Evolutionary conservation across 2,113 vertebrate genomes (phyloP).

Genomic region (Tiliqua scincoides): DNA sequence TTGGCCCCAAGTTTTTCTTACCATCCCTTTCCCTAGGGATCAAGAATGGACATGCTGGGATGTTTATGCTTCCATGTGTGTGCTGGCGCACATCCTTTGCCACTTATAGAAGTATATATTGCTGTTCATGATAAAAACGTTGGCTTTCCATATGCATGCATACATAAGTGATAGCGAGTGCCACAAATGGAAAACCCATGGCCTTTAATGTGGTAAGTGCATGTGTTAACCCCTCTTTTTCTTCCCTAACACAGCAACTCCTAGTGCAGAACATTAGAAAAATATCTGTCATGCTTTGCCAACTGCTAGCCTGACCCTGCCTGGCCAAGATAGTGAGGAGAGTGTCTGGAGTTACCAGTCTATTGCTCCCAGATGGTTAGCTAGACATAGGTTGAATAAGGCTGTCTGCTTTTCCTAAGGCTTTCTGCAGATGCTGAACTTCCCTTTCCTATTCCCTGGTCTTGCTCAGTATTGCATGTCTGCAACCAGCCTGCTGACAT

Average conservation of each 20-base stretch:
- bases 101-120: background rate
- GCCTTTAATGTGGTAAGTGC: too few relatives aligned
- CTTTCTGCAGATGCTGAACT: background rate
- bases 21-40: background rate
- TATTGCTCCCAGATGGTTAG: background rate
- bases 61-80: background rate
- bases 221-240: background rate
- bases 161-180: background rate
- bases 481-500: background rate
- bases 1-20: background rate
- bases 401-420: background rate
- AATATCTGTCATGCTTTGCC: background rate
- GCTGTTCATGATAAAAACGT: background rate
- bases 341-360: background rate
- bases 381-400: background rate
- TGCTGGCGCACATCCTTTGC: background rate
- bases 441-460: background rate
- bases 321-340: background rate
- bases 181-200: background rate
- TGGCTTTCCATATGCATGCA: background rate
- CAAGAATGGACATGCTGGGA: too few relatives aligned
- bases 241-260: too few relatives aligned
- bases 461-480: background rate
- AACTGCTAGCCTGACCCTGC: background rate
- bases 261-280: background rate